Percentiles rank a stretch among this genome's conserved stretches.
These are phyloP conservation scores for Apantesis nais DNA, from an alignment of 2,888 invertebrate species.

Conservation along the genomic window DNA sequence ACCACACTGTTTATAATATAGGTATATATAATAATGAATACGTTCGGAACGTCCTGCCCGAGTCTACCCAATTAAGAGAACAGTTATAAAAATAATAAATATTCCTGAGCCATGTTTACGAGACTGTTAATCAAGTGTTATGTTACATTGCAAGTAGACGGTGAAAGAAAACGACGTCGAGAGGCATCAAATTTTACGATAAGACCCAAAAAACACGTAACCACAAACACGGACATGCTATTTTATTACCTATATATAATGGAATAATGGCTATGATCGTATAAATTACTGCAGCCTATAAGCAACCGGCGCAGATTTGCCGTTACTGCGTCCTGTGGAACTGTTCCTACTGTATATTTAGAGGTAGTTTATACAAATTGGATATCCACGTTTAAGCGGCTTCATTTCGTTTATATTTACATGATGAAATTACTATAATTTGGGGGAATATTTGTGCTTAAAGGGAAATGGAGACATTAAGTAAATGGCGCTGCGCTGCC, in stretches of 20 bases:
- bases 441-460: slow-evolving; percentile 13
- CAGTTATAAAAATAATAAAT: background rate
- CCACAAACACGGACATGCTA: slow-evolving; percentile 12
- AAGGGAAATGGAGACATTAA: slow-evolving; percentile 44
- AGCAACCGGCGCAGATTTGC: slow-evolving; percentile 6
- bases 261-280: slow-evolving; percentile 17
- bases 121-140: background rate
- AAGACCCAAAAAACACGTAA: slow-evolving; percentile 13
- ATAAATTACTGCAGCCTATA: slow-evolving; percentile 5
- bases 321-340: slow-evolving; percentile 5
- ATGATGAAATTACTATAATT: slow-evolving; percentile 40
- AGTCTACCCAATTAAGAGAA: background rate
- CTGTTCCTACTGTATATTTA: slow-evolving; percentile 26
- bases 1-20: background rate
- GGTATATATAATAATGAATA: background rate
- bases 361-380: slow-evolving; percentile 33
- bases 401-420: slow-evolving; percentile 33
- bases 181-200: slow-evolving; percentile 20
- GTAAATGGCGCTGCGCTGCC: slow-evolving; percentile 27
- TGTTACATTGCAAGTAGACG: slow-evolving; percentile 1
- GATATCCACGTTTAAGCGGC: slow-evolving; percentile 21
- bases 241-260: slow-evolving; percentile 9
- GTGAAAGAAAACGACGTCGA: background rate
- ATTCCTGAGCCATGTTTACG: background rate
- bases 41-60: background rate